Evolutionary conservation across 2,113 vertebrate genomes (phyloP).

Genomic region (Numenius arquata): DNA sequence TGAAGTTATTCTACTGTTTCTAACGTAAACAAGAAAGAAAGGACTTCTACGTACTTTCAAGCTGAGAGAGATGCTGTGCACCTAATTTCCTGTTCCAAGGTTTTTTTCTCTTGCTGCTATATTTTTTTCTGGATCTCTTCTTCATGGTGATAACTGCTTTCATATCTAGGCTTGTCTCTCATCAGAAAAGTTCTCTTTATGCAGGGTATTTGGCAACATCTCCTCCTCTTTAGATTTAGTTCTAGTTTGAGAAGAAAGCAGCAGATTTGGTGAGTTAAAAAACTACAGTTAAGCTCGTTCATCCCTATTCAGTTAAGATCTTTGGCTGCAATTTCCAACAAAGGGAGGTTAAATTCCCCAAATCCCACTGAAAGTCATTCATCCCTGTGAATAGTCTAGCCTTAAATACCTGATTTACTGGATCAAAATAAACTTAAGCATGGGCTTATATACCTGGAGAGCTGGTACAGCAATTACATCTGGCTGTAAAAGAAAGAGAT

Average conservation of each 20-base stretch:
- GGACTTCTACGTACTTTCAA: not conserved
- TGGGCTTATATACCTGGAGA: not conserved
- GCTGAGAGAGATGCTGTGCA: not conserved
- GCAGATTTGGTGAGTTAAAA: not conserved
- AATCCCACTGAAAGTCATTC: not conserved
- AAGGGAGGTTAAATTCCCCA: not conserved
- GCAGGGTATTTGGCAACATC: not conserved
- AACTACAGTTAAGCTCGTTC: not conserved
- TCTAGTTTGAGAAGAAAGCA: not conserved
- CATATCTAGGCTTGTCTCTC: not conserved
- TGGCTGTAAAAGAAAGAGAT: not conserved
- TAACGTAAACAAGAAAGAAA: not conserved
- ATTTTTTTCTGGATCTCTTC: not conserved
- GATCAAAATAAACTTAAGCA: constrained; percentile 7
- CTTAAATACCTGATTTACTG: constrained; percentile 11
- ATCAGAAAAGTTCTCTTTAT: not conserved
- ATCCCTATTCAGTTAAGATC: not conserved
- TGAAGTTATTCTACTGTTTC: not conserved
- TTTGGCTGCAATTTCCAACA: not conserved
- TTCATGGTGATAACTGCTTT: not conserved
- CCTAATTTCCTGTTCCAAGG: not conserved
- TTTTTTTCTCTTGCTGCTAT: not conserved
- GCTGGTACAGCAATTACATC: not conserved
- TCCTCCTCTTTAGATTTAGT: not conserved
- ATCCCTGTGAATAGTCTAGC: not conserved